Evolutionary conservation across 2,113 vertebrate genomes (phyloP), one percentile per base, ranked within the genome.

Genomic region (Lamprotornis superbus): DNA sequence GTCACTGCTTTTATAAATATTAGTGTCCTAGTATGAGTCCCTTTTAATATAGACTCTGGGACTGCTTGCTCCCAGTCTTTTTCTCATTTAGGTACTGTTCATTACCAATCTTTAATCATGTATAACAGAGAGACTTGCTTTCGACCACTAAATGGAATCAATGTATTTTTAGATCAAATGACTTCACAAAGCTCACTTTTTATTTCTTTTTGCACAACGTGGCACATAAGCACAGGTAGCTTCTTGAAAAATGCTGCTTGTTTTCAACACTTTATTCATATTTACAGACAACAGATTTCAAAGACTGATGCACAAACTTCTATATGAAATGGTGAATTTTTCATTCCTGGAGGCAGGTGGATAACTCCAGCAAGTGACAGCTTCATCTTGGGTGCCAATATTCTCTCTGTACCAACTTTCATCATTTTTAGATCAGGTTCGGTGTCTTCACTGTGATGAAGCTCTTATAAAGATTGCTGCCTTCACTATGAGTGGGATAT

Each of bases 301-400:
- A 93, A 95, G 53, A 27, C 49, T 61, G 53, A 90, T 85, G 78
- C 82, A 71, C 40, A 83, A 83, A 57, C 61, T 95, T 83, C 78
- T 79, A 31, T 40, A 47, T 37, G 57, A 95, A 91, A 87, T 20
- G 12, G 78, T 4, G 4, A 79, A 47, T 90, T 95, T 94, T 85
- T 84, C 74, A 79, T 75, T 96, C 80, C 90, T 94, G 74, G 65
- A 95, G 90, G 92, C 92, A 95, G 74, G 82, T 87, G 87, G 89
- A 61, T 90, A 93, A 95, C 52, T 94, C 69, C 31, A 87, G 92
- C 87, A 73, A 93, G 61, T 94, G 90, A 97, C 94, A 96, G 84
- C 96, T 97, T 96, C 82, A 96, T 97, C 82, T 85, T 64, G 65
- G 61, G 65, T 90, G 75, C 90, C 96, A 97, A 96, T 97, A 97